Base-by-base conservation (phyloP, 1,140 invertebrate species). In the Drosophila subpulchrella region DNA sequence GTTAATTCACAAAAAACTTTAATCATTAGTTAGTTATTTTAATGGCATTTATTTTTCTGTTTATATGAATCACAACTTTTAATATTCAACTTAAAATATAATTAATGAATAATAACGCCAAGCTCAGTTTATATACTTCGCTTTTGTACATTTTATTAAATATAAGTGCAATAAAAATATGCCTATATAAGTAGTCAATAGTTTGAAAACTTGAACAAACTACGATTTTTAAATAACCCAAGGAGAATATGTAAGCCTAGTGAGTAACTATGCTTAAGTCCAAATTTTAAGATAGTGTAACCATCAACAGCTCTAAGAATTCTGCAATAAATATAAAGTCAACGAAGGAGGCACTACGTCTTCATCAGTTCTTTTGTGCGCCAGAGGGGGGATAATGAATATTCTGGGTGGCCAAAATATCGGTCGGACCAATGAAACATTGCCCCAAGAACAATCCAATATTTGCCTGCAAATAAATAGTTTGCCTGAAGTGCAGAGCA, bases 251-350 rank as follows among this genome's bases (percentile, higher is more conserved):
- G 13, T 47, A 30, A 48, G 47, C 8, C n/a, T 48, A n/a, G 8
- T 48, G 7, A 30, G 27, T 48, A 51, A n/a, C 11, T 51, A 51
- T 51, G 10, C 3, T 4, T 50, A 51, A 34, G 48, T 51, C 10
- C 4, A 2, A 34, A 34, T 34, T 32, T 30, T 34, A 51, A 17
- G 30, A 13, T 51, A 51, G 8, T 51, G 30, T 4, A 51, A 34
- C 48, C 27, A 48, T 13, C 12, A 20, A 20, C 20, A 10, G 3
- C 6, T 6, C 6, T 32, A 51, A 34, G 30, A 30, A 51, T 51
- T 58, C 20, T 12, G 55, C 30, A 56, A 58, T 17, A 63, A 58
- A 65, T 59, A 27, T 15, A 30, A 32, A 58, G 30, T 58, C 39
- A 34, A 39, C 8, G 10, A 36, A 51, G 50, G 11, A 17, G 30